Conservation (phyloP, 2,797 vertebrate species). For the Fundulus diaphanus region DNA sequence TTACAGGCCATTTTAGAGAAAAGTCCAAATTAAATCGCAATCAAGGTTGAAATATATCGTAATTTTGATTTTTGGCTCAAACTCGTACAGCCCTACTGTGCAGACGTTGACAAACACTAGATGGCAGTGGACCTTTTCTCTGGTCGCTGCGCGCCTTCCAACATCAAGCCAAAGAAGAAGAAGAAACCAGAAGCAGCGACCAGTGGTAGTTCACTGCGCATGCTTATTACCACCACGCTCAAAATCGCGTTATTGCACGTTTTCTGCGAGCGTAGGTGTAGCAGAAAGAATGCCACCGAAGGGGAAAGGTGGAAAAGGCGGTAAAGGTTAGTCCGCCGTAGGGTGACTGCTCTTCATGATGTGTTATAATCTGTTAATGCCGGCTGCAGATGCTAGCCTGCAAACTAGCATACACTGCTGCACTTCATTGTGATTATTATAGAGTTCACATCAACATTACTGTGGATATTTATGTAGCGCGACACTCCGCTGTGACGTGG, state of each 20-base stretch:
- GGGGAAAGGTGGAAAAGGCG: slow-evolving; percentile 81
- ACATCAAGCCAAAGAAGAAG: slow-evolving; percentile 25
- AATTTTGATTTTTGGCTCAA: too few relatives aligned
- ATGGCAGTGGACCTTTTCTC: not conserved
- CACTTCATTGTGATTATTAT: too few relatives aligned
- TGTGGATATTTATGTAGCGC: too few relatives aligned
- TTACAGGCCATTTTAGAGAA: too few relatives aligned
- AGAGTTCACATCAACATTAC: not conserved
- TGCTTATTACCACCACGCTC: slow-evolving; percentile 9
- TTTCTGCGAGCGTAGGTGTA: not conserved
- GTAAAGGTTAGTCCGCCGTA: slow-evolving; percentile 74
- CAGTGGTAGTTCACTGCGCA: slow-evolving; percentile 32
- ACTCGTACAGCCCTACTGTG: too few relatives aligned
- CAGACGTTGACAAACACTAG: slow-evolving; percentile 1
- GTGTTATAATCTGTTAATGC: not conserved
- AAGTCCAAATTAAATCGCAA: too few relatives aligned
- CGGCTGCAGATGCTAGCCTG: not conserved
- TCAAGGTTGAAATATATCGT: too few relatives aligned
- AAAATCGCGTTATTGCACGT: not conserved
- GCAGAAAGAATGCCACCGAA: slow-evolving; percentile 80
- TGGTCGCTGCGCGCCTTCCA: not conserved
- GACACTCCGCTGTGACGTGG: not conserved
- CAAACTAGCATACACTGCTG: slow-evolving; percentile 4
- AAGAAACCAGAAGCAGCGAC: fast-evolving
- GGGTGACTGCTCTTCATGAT: not conserved